Evolutionary conservation across 2,113 vertebrate genomes (phyloP).

Genomic region (Brachyhypopomus occidentalis): DNA sequence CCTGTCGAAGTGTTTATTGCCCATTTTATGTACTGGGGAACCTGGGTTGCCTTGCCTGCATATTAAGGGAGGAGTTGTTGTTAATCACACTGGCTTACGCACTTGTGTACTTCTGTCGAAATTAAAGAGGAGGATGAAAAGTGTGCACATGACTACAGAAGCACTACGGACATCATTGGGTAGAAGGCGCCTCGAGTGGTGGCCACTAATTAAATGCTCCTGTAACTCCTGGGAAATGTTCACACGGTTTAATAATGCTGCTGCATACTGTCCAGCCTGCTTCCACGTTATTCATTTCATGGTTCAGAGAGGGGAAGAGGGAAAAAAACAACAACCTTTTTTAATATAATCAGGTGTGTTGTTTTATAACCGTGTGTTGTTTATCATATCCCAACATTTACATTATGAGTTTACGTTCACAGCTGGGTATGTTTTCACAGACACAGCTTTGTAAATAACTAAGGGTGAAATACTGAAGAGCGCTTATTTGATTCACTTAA

Average conservation of each 20-base stretch:
- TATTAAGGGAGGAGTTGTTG: background rate
- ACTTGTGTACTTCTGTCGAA: background rate
- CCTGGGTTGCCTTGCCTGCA: background rate
- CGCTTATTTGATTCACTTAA: conserved; percentile 20
- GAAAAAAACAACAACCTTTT: too few relatives aligned
- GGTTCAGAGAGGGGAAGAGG: background rate
- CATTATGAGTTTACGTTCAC: conserved; percentile 1
- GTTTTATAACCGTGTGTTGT: background rate
- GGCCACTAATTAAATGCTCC: conserved; percentile 1
- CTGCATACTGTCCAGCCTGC: background rate
- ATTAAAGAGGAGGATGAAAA: conserved; percentile 6
- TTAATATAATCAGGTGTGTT: background rate
- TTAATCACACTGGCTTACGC: background rate
- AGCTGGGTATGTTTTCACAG: background rate
- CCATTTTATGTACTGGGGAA: background rate
- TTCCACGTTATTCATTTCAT: background rate
- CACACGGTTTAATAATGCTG: background rate
- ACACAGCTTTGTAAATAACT: background rate
- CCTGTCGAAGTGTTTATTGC: background rate
- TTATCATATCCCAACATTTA: background rate
- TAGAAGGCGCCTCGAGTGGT: background rate
- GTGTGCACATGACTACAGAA: background rate
- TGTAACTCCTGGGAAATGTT: conserved; percentile 4
- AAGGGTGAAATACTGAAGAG: background rate
- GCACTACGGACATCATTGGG: background rate